Percentiles rank a stretch among this genome's conserved stretches.
phyloP scores from a whole-genome alignment of 2,888 invertebrate genomes.

The Tipula vernalis region DNA sequence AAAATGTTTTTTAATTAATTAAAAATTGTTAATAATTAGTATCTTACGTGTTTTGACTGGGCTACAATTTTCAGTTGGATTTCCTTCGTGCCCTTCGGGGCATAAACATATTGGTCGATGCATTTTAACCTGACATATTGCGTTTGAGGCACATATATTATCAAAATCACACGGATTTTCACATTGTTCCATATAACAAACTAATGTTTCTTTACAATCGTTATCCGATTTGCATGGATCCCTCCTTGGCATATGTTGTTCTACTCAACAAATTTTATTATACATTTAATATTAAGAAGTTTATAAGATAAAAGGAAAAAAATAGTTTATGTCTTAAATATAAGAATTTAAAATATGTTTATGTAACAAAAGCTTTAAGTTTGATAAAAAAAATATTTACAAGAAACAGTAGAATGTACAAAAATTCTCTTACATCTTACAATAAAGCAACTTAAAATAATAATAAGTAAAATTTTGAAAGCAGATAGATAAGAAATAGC shows the following conservation, averaged over 20 bases:
- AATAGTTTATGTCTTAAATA: background rate
- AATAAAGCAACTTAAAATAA: background rate
- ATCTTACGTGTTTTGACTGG: conserved; percentile 63
- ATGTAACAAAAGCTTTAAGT: background rate
- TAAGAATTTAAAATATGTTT: background rate
- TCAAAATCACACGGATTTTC: conserved; percentile 74
- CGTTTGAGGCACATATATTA: conserved; percentile 60
- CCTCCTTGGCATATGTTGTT: conserved; percentile 47
- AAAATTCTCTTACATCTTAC: background rate
- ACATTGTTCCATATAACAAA: conserved; percentile 71
- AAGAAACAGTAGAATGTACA: conserved; percentile 9
- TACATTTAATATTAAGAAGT: background rate
- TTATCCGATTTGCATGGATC: conserved; percentile 72
- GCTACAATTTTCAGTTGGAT: conserved; percentile 69
- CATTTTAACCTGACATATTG: conserved; percentile 67
- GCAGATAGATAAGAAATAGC: background rate
- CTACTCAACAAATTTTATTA: conserved; percentile 33
- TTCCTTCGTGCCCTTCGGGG: conserved; percentile 67
- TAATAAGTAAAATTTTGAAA: background rate
- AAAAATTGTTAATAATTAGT: conserved; percentile 16
- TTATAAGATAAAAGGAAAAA: background rate
- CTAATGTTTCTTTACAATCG: conserved; percentile 71
- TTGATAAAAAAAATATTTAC: background rate
- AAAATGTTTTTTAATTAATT: background rate
- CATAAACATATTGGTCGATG: conserved; percentile 75